A percentile compares a stretch with the other conserved stretches of the same genome.
Conservation (phyloP, 2,797 vertebrate species). For the Lacerta bilineata region DNA sequence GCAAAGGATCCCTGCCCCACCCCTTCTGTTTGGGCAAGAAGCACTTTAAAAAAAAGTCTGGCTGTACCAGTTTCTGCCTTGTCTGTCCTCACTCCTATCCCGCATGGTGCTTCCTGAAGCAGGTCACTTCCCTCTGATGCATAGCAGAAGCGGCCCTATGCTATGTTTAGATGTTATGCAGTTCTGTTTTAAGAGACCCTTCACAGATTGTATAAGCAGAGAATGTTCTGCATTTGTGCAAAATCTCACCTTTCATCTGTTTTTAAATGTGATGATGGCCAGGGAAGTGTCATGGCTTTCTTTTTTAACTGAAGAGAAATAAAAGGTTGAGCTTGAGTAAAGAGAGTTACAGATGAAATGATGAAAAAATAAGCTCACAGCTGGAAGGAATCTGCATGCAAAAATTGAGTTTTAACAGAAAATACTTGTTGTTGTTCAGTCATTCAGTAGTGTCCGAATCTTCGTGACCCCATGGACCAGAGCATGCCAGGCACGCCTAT, state of each 20-base stretch:
- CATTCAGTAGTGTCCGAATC: no score
- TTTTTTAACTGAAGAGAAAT: neutral
- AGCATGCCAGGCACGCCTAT: no score
- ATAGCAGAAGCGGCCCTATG: neutral
- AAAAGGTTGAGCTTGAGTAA: neutral
- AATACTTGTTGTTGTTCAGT: neutral
- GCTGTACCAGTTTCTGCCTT: neutral
- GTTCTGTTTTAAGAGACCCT: neutral
- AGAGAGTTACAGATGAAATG: neutral
- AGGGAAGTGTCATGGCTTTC: neutral
- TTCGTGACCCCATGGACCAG: no score
- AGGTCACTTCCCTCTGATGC: neutral
- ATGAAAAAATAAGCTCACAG: neutral
- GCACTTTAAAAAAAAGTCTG: no score
- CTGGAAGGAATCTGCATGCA: neutral
- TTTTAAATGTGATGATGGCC: neutral
- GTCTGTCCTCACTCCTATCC: neutral
- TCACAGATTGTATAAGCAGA: neutral
- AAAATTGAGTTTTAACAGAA: neutral
- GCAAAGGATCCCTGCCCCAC: neutral
- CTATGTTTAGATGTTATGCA: neutral
- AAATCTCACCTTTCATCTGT: neutral
- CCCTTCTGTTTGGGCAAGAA: no score
- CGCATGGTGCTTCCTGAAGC: neutral
- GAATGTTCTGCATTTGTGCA: neutral